Conservation (phyloP, 2,797 vertebrate species). For the Hybognathus amarus region DNA sequence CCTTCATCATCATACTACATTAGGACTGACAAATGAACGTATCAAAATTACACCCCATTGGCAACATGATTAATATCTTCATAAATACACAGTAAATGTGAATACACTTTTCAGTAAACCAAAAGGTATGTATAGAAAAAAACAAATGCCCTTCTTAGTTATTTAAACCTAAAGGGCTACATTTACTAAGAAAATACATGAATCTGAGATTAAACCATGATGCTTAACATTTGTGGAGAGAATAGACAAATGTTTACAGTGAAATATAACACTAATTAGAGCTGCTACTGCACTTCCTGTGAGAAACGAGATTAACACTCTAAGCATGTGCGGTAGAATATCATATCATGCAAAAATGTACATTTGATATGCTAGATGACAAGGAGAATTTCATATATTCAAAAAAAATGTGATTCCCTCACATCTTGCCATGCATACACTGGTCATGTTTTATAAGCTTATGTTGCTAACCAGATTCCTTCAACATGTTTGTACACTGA, state of each 20-base stretch:
- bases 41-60: slow-evolving; percentile 3
- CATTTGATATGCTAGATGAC: neutral
- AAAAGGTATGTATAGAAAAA: neutral
- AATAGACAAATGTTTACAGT: neutral
- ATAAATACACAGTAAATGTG: slow-evolving; percentile 43
- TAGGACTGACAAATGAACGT: slow-evolving; percentile 21
- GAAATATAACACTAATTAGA: neutral
- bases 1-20: slow-evolving; percentile 27
- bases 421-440: neutral
- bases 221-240: neutral
- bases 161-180: neutral
- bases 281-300: slow-evolving; percentile 23
- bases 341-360: slow-evolving; percentile 27
- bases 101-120: neutral
- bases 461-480: neutral
- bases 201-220: neutral
- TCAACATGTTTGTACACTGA: neutral
- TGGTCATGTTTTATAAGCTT: neutral
- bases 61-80: slow-evolving; percentile 13
- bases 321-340: slow-evolving; percentile 4
- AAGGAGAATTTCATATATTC: neutral
- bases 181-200: slow-evolving; percentile 15
- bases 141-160: neutral
- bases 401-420: neutral
- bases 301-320: slow-evolving; percentile 20